A percentile compares a stretch with the other conserved stretches of the same genome.
phyloP scores from a whole-genome alignment of 2,797 vertebrate genomes.

The Aplochiton taeniatus region DNA sequence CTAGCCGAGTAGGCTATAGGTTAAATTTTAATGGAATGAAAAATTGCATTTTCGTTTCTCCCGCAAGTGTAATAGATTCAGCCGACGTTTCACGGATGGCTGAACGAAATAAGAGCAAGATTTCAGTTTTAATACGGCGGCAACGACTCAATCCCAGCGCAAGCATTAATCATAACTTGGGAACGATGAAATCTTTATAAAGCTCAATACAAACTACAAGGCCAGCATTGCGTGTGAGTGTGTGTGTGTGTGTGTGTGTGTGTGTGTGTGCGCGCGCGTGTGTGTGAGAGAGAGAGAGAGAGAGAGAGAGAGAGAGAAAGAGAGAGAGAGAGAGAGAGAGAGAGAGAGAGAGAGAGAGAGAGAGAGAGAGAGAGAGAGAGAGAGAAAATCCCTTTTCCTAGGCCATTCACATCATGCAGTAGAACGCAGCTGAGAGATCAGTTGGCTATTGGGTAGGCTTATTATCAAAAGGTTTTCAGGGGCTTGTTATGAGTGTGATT shows the following conservation, averaged over 20 bases:
- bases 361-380: no score
- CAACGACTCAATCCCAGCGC: conserved; percentile 87
- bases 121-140: conserved; percentile 91
- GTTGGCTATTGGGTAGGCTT: no score
- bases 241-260: conserved; percentile 8
- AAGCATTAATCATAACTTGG: conserved; percentile 90
- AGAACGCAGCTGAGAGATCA: no score
- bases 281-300: conserved; percentile 2
- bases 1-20: no score
- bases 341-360: no score
- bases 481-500: no score
- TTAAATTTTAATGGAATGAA: conserved; percentile 89
- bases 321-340: no score
- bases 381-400: no score
- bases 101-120: conserved; percentile 94
- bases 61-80: conserved; percentile 91
- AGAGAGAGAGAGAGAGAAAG: no score
- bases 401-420: no score
- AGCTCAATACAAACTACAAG: conserved; percentile 39
- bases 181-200: conserved; percentile 93
- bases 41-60: conserved; percentile 96
- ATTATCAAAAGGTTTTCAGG: no score
- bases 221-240: background rate
- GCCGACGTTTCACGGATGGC: conserved; percentile 94
- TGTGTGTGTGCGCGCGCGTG: conserved; percentile 24